Base-by-base conservation (phyloP, 2,888 invertebrate species). In the Ophion ventricosus region DNA sequence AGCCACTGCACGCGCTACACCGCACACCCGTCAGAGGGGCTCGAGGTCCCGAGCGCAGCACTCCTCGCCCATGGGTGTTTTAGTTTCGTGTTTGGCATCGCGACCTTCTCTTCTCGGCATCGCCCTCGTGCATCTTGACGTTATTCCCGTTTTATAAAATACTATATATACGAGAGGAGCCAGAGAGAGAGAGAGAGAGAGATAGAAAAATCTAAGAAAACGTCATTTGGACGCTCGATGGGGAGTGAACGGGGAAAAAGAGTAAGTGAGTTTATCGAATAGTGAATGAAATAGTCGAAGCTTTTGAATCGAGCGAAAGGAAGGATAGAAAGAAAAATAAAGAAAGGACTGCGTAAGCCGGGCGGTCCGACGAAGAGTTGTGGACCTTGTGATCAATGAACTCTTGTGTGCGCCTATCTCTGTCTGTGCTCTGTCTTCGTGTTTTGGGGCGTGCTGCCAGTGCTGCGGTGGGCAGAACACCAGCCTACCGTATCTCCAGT, bases 321-420 rank as follows among this genome's bases (percentile, higher is more conserved):
- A 54, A 26, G 40, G 43, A n/a, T 56, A 11, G 2, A 25, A 40
- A 54, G 17, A 26, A 49, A 63, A 56, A 40, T 43, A 54, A 59
- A 29, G 59, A 70, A 74, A 74, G 57, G 26, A 76, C 73, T 43
- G 79, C 73, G 76, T 80, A 83, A 81, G 85, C 82, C 87, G 86
- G 85, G 84, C 83, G 80, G 82, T 61, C 63, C 69, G 80, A 74
- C 70, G 49, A 81, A 75, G 82, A 81, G 86, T 75, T 75, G 67
- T 69, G 73, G 69, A 69, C 66, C 69, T 66, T 54, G 88, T 91
- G 91, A 91, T 91, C 91, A 91, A 91, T 91, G 91, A 91, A 91
- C 91, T 91, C 88, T 35, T 89, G 87, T 79, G 85, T 85, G 88
- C 43, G 43, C 43, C 43, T 43, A 11, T 64, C 82, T 75, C 74